Evolutionary conservation across 2,888 invertebrate species (phyloP).

Genomic region (Erebia epiphron): DNA sequence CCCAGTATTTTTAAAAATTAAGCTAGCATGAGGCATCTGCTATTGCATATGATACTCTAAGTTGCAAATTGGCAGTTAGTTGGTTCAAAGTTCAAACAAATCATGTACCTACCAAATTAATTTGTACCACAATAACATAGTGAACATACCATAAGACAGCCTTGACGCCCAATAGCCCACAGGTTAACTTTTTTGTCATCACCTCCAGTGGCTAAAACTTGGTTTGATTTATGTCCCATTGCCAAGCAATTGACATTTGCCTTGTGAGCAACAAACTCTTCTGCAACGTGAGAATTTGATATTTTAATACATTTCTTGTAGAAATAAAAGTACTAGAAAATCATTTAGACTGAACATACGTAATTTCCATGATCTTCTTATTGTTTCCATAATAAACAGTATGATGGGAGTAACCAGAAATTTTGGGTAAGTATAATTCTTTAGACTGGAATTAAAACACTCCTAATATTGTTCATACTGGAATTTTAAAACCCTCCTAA

Average conservation of each 20-base stretch:
- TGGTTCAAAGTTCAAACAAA: not conserved
- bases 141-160: constrained; percentile 94
- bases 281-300: constrained; percentile 72
- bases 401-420: constrained; percentile 36
- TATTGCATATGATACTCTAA: not conserved
- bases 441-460: not conserved
- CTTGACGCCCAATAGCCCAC: constrained; percentile 97
- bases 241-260: constrained; percentile 94
- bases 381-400: constrained; percentile 71
- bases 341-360: constrained; percentile 82
- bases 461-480: not conserved
- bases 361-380: constrained; percentile 91
- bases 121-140: not conserved
- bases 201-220: constrained; percentile 96
- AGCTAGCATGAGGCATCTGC: too few species aligned
- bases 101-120: not conserved
- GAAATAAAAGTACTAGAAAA: not conserved
- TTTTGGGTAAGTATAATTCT: constrained; percentile 1
- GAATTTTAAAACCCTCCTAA: not conserved
- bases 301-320: not conserved
- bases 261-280: constrained; percentile 94
- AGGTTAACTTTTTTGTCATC: constrained; percentile 98
- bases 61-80: not conserved
- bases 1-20: too few species aligned
- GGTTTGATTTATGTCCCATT: constrained; percentile 94